Base-by-base conservation (phyloP, 2,113 vertebrate species). In the Psettodes erumei region DNA sequence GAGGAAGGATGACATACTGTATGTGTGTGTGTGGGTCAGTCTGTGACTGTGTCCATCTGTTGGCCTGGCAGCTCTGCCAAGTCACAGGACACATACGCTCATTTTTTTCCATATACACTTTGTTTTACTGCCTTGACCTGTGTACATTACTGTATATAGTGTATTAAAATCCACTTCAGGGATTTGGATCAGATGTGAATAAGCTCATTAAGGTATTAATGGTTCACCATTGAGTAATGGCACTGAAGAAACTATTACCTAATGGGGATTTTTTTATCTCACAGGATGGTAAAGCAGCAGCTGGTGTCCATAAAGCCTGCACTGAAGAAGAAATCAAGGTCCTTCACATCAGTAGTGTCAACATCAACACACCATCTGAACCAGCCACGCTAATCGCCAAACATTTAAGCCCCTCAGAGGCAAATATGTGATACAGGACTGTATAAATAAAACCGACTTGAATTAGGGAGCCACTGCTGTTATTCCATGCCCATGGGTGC, bases 31-130 rank as follows among this genome's bases (percentile, higher is more conserved):
- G 73, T 84, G 42, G 59, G 88, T 86, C 75, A 80, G 71, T 48
- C 70, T 32, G 68, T 75, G 76, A 75, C 82, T 79, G 76, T 53
- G 77, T 89, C 87, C 88, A 86, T 89, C 85, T 87, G 85, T 61
- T 62, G 21, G 71, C 51, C 32, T 55, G 35, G 25, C 55, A 62
- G 65, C 43, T n/a, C 58, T 77, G 81, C 83, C 88, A 84, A 77
- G 69, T 82, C 80, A 81, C 70, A 71, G 73, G 83, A 78, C n/a
- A 50, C 30, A 59, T 45, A 53, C 40, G 47, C 37, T 13, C 32
- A 18, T 2, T 42, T 72, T 65, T 61, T 23, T 21, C 15, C 56
- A 51, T 32, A 35, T 58, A 51, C 38, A 69, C 15, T 67, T 59
- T 32, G 27, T 37, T 48, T 69, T 59, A 71, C 1, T 47, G 23